Conservation (phyloP, 2,113 vertebrate genomes). For the Oriolus oriolus region DNA sequence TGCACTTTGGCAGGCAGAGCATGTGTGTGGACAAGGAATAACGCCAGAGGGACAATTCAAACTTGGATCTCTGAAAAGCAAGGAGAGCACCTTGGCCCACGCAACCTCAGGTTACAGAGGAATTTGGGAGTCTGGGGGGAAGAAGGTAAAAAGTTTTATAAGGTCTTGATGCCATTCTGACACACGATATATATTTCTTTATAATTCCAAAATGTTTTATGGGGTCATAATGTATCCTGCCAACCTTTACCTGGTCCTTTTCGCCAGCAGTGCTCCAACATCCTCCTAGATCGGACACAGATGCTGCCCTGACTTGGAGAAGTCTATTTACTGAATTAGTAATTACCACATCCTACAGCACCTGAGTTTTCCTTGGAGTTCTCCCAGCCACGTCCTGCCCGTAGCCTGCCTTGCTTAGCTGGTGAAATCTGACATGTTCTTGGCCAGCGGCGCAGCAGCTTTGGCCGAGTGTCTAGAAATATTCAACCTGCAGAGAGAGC, state of each 20-base stretch:
- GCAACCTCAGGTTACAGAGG: neutral
- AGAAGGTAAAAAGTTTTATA: neutral
- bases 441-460: neutral
- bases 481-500: slow-evolving; percentile 43
- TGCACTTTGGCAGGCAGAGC: neutral
- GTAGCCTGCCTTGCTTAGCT: slow-evolving; percentile 29
- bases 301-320: slow-evolving; percentile 1
- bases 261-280: neutral
- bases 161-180: neutral
- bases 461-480: neutral
- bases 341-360: slow-evolving; percentile 56
- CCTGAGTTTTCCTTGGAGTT: slow-evolving; percentile 60
- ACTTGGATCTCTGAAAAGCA: neutral
- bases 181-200: neutral
- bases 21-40: neutral
- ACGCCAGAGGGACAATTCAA: neutral
- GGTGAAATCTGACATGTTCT: slow-evolving; percentile 61
- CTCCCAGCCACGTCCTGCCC: slow-evolving; percentile 18
- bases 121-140: neutral
- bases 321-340: slow-evolving; percentile 15
- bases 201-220: neutral
- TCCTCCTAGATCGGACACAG: neutral
- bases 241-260: neutral
- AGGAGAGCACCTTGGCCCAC: neutral
- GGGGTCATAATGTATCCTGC: neutral